Evolutionary conservation across 1,140 invertebrate species (phyloP).

Genomic region (Drosophila eugracilis): DNA sequence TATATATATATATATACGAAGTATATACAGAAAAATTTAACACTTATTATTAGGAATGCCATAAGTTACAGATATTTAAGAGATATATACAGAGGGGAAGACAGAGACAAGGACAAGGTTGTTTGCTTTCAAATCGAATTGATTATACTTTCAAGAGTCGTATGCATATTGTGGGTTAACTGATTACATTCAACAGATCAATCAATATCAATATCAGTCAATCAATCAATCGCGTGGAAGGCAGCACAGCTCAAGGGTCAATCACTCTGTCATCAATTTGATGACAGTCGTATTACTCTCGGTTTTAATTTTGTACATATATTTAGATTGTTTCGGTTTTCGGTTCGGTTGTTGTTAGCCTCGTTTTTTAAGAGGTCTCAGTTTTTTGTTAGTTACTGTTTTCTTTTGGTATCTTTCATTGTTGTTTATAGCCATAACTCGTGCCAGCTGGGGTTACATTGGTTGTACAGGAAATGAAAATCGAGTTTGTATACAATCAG

Average conservation of each 20-base stretch:
- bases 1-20: conserved; percentile 3
- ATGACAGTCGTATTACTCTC: conserved; percentile 49
- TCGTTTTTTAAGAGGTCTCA: conserved; percentile 26
- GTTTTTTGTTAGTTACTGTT: conserved; percentile 25
- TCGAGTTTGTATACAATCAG: conserved; percentile 71
- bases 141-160: conserved; percentile 40
- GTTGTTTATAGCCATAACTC: conserved; percentile 83
- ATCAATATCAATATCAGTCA: no score
- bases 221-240: conserved; percentile 56
- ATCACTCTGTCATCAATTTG: conserved; percentile 27
- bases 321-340: conserved; percentile 24
- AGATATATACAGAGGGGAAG: conserved; percentile 21
- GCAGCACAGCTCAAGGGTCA: conserved; percentile 39
- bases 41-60: conserved; percentile 12
- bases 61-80: conserved; percentile 7
- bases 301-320: conserved; percentile 30
- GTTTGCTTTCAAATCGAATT: conserved; percentile 53
- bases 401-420: conserved; percentile 29
- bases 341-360: conserved; percentile 11
- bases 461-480: conserved; percentile 75
- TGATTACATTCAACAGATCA: conserved; percentile 62
- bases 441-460: conserved; percentile 87
- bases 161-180: conserved; percentile 56
- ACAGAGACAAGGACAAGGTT: conserved; percentile 12
- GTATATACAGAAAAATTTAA: conserved; percentile 22